Evolutionary conservation across 2,797 vertebrate genomes (phyloP).

Genomic region (Pampus argenteus): DNA sequence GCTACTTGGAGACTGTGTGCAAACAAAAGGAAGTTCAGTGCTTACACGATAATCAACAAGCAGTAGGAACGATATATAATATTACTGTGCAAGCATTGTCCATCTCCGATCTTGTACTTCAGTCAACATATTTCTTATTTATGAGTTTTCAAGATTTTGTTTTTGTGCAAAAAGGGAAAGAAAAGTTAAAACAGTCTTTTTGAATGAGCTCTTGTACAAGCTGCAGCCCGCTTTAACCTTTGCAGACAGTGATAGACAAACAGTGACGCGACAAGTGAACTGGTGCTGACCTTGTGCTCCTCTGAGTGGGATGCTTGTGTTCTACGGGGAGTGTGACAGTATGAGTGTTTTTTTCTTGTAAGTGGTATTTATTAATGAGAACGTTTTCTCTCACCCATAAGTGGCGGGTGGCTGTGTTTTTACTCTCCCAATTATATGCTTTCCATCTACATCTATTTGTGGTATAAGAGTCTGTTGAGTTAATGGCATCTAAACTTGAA

Average conservation of each 20-base stretch:
- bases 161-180: background rate
- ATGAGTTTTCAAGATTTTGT: too few relatives aligned
- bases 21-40: conserved; percentile 1
- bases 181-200: background rate
- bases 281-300: conserved; percentile 14
- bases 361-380: conserved; percentile 18
- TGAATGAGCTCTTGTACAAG: background rate
- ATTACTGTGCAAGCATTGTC: background rate
- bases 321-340: background rate
- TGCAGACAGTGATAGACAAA: conserved; percentile 14
- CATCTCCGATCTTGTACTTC: background rate
- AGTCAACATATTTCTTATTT: background rate
- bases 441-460: too few relatives aligned
- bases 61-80: background rate
- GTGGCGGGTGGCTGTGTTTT: background rate
- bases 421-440: background rate
- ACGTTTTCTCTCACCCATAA: background rate
- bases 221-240: background rate
- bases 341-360: conserved; percentile 1
- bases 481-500: too few relatives aligned
- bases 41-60: conserved; percentile 5
- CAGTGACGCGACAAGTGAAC: conserved; percentile 38
- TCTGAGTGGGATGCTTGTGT: background rate
- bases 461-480: too few relatives aligned
- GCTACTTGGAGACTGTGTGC: background rate